phyloP scores from a whole-genome alignment of 2,113 vertebrate genomes.

The Grammatotria lemairii region DNA sequence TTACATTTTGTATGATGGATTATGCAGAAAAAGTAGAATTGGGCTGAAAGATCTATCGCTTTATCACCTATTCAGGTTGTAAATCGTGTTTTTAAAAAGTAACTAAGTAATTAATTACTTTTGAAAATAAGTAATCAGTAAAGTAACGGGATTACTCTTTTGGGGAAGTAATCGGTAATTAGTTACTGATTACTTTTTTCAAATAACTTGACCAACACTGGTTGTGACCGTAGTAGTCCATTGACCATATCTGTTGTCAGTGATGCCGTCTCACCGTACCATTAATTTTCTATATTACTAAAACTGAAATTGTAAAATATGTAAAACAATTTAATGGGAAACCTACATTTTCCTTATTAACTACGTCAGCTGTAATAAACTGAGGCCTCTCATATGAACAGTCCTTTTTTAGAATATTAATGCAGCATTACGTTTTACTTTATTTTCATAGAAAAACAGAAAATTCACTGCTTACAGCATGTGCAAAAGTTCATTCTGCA shows the following conservation, averaged over 20 bases:
- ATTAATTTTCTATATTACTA: not conserved
- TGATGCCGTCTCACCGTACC: not conserved
- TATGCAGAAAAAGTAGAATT: no score
- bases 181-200: no score
- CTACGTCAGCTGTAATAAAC: not conserved
- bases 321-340: not conserved
- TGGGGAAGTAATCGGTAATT: no score
- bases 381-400: not conserved
- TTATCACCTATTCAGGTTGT: no score
- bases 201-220: no score
- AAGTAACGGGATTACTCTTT: no score
- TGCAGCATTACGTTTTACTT: not conserved
- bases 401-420: not conserved
- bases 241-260: not conserved
- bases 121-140: no score
- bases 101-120: no score
- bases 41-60: no score
- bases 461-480: not conserved
- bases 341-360: not conserved
- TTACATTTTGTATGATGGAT: no score
- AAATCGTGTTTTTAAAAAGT: no score
- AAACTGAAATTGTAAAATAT: not conserved
- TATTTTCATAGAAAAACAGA: not conserved
- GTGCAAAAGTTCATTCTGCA: not conserved
- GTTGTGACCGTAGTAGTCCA: not conserved